phyloP scores from a whole-genome alignment of 1,140 invertebrate genomes.

The Chrysomallon squamiferum region DNA sequence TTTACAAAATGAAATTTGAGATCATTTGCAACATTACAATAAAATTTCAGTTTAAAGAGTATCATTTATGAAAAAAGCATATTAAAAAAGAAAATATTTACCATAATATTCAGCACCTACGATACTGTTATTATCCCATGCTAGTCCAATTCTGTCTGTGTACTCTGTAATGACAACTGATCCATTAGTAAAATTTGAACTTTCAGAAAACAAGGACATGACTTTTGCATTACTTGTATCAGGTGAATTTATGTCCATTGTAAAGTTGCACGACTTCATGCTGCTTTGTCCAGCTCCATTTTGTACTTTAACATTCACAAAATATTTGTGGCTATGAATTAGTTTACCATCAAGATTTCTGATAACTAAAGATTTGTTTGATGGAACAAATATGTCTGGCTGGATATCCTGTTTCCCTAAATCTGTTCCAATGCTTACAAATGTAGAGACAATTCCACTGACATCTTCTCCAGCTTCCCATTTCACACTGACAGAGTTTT shows the following conservation, averaged over 20 bases:
- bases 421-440: neutral
- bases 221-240: neutral
- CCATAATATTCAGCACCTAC: neutral
- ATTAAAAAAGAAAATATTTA: neutral
- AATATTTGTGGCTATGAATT: neutral
- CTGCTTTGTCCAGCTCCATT: neutral
- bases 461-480: neutral
- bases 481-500: neutral
- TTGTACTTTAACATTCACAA: neutral
- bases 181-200: neutral
- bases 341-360: neutral
- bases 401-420: neutral
- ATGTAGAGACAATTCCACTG: neutral
- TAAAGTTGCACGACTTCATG: neutral
- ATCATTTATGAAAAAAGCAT: neutral
- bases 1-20: no score
- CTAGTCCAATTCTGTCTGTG: neutral
- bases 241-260: neutral
- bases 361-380: neutral
- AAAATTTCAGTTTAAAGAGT: neutral
- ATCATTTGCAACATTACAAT: no score
- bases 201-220: neutral
- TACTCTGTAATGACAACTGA: neutral
- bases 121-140: neutral
- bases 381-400: neutral